Percentiles rank a stretch among this genome's conserved stretches.
These are phyloP conservation scores for Cherax destructor DNA, from an alignment of 1,140 invertebrate genomes.

Conservation along the genomic window DNA sequence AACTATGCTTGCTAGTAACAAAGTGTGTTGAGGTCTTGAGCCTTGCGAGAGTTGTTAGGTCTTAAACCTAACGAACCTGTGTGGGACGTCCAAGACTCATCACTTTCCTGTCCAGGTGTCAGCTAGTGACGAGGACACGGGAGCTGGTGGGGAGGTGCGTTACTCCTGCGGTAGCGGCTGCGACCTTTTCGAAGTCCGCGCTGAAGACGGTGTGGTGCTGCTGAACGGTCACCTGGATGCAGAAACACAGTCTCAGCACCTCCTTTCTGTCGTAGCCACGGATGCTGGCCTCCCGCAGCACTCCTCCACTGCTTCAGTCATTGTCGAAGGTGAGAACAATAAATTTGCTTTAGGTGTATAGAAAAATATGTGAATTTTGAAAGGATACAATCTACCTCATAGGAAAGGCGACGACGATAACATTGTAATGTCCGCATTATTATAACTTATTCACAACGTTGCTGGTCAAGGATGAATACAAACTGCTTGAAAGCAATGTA, in stretches of 20 bases:
- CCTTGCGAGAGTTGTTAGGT: no score
- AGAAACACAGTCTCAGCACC: slow-evolving; percentile 86
- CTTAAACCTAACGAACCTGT: no score
- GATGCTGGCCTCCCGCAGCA: slow-evolving; percentile 78
- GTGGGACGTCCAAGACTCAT: no score
- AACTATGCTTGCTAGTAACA: no score
- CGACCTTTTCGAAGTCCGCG: slow-evolving; percentile 88
- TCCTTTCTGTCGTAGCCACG: slow-evolving; percentile 88
- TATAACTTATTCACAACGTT: no score
- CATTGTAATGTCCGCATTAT: no score
- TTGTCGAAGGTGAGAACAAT: slow-evolving; percentile 35
- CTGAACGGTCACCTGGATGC: slow-evolving; percentile 91
- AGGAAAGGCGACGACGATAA: not conserved
- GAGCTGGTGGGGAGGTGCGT: slow-evolving; percentile 42
- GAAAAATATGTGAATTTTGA: not conserved
- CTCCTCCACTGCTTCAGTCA: slow-evolving; percentile 41
- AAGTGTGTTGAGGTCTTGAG: no score
- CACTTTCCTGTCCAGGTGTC: slow-evolving; percentile 17
- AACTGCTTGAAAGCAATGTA: no score
- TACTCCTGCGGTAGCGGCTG: slow-evolving; percentile 51
- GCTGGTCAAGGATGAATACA: no score
- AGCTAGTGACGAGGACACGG: slow-evolving; percentile 59
- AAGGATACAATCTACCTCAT: not conserved
- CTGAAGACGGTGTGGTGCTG: slow-evolving; percentile 92
- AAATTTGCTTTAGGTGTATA: not conserved